Evolutionary conservation across 2,797 vertebrate genomes (phyloP), one percentile per base, ranked within the genome.

Genomic region (Echiichthys vipera): DNA sequence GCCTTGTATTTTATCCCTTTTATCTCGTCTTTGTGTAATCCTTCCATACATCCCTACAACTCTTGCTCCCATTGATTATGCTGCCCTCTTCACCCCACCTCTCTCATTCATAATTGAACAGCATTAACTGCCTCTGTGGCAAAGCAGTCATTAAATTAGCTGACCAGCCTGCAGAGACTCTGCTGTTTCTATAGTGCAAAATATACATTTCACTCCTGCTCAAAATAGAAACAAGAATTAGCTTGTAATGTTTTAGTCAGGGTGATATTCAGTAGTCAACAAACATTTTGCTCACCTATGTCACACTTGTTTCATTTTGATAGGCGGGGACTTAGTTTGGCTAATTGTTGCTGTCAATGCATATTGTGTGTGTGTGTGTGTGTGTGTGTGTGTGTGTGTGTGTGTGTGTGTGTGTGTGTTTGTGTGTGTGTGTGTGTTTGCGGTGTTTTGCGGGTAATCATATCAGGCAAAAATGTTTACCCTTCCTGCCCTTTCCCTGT

Each of bases 31-130:
- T 30, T 42, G 13, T 39, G 0, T 20, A 42, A 36, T 76, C 69
- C 58, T 51, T 45, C 49, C 22, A 2, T 87, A 77, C 65, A 29
- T 76, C 74, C 57, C 13, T 45, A 17, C 57, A 64, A 7, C 62
- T 55, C 51, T 53, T 50, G 55, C 69, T n/a, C 40, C 46, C 74
- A 91, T 89, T 72, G 89, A 89, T 86, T 61, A 65, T 22, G 49
- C 77, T 87, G 83, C 78, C 84, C 82, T 86, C 84, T 84, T 89
- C 87, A 84, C 84, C 88, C 74, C 73, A 0, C 80, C 77, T 68
- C 67, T 79, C 87, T 87, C 88, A 89, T 91, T 91, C 84, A 91
- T 91, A 91, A 92, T 92, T 91, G 91, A 91, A 77, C 81, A 89
- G 88, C 84, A 91, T 88, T 89, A 91, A 91, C 89, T 79, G 88